These are phyloP conservation scores for Andricus quercusramuli DNA, from an alignment of 2,888 invertebrate genomes.

Conservation along the genomic window DNA sequence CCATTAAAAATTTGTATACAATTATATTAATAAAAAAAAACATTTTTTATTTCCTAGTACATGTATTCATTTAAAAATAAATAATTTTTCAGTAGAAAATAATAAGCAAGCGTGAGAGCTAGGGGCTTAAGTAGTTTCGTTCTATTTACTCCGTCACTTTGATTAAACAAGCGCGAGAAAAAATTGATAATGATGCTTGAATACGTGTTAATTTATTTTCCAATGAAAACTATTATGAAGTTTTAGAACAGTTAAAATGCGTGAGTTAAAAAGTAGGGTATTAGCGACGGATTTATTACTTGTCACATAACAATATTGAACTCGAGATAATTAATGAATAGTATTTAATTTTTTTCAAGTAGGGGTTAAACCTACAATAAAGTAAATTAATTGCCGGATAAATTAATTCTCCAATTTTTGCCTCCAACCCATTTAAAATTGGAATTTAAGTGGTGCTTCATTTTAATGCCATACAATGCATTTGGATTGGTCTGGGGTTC, in stretches of 20 bases:
- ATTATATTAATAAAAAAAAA: background rate
- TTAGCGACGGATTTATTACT: background rate
- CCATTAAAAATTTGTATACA: too few species aligned
- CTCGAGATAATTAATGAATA: background rate
- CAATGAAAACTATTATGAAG: too few species aligned
- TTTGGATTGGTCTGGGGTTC: background rate
- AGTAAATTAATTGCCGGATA: background rate
- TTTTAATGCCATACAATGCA: too few species aligned
- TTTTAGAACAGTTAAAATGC: background rate
- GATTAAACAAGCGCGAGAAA: constrained; percentile 27
- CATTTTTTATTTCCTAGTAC: background rate
- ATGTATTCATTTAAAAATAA: too few species aligned
- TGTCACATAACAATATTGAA: background rate
- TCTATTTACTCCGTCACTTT: background rate
- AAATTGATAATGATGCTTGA: background rate
- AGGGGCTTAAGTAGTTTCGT: background rate
- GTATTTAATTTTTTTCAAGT: too few species aligned
- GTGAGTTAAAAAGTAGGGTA: background rate
- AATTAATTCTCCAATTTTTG: too few species aligned
- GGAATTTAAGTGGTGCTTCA: too few species aligned
- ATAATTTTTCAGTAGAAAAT: background rate
- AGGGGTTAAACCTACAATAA: background rate
- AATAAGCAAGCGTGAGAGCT: background rate
- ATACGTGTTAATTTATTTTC: constrained; percentile 5
- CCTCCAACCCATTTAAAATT: too few species aligned